phyloP scores from a whole-genome alignment of 2,888 invertebrate species.

The Drosophila lacicola region DNA sequence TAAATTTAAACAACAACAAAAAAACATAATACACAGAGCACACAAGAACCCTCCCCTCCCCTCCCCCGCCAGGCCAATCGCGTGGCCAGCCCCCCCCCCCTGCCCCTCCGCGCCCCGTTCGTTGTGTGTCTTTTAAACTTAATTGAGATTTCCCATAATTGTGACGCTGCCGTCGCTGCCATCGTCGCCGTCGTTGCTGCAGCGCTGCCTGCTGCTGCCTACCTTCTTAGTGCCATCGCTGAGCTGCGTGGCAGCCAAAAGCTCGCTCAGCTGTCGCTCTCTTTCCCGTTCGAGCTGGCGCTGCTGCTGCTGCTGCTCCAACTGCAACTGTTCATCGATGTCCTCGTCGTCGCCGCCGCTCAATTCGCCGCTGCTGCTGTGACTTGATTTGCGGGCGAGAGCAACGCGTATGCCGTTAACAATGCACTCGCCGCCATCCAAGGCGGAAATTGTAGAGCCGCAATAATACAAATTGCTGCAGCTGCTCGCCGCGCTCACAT shows the following conservation, averaged over 20 bases:
- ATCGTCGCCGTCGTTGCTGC: slow-evolving; percentile 18
- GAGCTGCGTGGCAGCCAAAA: slow-evolving; percentile 71
- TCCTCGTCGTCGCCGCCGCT: slow-evolving; percentile 57
- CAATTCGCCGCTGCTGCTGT: slow-evolving; percentile 85
- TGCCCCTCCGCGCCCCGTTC: too few relatives aligned
- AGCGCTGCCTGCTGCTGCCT: slow-evolving; percentile 52
- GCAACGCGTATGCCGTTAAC: slow-evolving; percentile 87
- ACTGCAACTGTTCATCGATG: slow-evolving; percentile 52
- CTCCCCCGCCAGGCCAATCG: neutral
- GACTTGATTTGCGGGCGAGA: slow-evolving; percentile 86
- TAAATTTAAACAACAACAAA: slow-evolving; percentile 25
- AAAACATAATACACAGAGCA: slow-evolving; percentile 18
- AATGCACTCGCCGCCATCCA: slow-evolving; percentile 86
- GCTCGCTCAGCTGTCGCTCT: slow-evolving; percentile 65
- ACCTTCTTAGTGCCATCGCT: slow-evolving; percentile 71
- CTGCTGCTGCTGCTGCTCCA: slow-evolving; percentile 21
- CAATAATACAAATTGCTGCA: slow-evolving; percentile 87
- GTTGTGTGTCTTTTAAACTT: slow-evolving; percentile 45
- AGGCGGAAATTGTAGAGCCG: slow-evolving; percentile 86
- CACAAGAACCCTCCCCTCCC: neutral
- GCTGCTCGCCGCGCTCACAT: slow-evolving; percentile 87
- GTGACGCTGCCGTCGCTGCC: slow-evolving; percentile 60
- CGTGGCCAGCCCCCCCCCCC: too few relatives aligned
- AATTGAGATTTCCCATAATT: slow-evolving; percentile 76
- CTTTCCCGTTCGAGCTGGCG: slow-evolving; percentile 19